Conservation (phyloP, 2,113 vertebrate genomes). For the Nannospalax galili region DNA sequence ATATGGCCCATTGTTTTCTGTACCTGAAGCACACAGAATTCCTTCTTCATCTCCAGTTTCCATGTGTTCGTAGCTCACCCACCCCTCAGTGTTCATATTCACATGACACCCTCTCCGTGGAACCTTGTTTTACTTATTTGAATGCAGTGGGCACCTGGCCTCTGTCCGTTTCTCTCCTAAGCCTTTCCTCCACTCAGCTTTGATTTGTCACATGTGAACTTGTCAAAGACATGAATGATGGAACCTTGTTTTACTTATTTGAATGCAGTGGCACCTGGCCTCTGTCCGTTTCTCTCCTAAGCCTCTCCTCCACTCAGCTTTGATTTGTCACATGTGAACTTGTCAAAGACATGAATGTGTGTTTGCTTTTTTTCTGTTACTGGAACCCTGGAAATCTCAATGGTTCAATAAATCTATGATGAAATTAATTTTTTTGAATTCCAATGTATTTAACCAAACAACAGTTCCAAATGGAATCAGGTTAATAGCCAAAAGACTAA, state of each 20-base stretch:
- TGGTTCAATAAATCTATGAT: conserved; percentile 5
- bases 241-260: not conserved
- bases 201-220: conserved; percentile 32
- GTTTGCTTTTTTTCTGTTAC: not conserved
- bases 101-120: not conserved
- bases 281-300: not conserved
- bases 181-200: not conserved
- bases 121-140: not conserved
- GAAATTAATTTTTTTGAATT: not conserved
- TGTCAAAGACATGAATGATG: not conserved
- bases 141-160: not conserved
- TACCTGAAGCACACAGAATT: not conserved
- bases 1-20: not conserved
- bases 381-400: not conserved
- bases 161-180: not conserved
- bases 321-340: conserved; percentile 32
- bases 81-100: not conserved
- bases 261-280: not conserved
- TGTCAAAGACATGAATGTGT: not conserved
- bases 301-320: not conserved
- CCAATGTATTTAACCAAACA: not conserved
- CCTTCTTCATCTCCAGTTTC: not conserved
- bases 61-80: not conserved
- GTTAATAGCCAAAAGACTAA: not conserved
- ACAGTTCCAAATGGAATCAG: not conserved